Evolutionary conservation across 2,113 vertebrate species (phyloP), one percentile per base, ranked within the genome.

Genomic region (Cinclus mexicanus): DNA sequence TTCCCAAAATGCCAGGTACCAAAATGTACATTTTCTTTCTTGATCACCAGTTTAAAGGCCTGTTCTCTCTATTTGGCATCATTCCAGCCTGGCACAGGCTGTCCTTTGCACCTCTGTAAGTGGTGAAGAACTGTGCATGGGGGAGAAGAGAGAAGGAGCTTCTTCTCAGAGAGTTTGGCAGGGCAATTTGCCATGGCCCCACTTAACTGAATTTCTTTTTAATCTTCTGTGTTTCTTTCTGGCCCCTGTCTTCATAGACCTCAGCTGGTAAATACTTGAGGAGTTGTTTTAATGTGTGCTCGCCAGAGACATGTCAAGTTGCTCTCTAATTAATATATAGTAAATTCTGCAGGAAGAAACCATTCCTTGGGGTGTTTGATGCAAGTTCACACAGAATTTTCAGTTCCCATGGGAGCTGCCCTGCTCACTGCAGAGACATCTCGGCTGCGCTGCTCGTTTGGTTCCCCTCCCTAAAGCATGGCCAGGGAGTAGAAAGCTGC

Each of bases 261-360:
- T 93, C 70, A 77, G 46, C 75, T 90, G 92, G 50, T 65, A 69
- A 83, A 92, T 86, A 50, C 57, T 92, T 39, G 46, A 46, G 85
- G 82, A 86, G 59, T 50, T 90, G 63, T 87, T 94, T 64, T 60
- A 59, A 65, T 5, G 4, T 61, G 20, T 70, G 63, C 79, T 69
- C 91, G 92, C 82, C 84, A 90, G 70, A 88, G 85, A 90, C 76
- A 53, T 39, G 94, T 93, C 88, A 80, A 6, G 67, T 80, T 60
- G 29, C 57, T 95, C 53, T 61, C 87, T 90, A 86, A 84, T 90
- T 84, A 87, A 80, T 88, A 37, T 18, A 21, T 13, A 64, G 78
- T 68, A 20, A 69, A 65, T 64, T 93, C 75, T 76, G 85, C 7
- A 0, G 59, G 80, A 49, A 90, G 86, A 91, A 67, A 15, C 74